Conservation (phyloP, 2,113 vertebrate genomes). For the Oryzias woworae region DNA sequence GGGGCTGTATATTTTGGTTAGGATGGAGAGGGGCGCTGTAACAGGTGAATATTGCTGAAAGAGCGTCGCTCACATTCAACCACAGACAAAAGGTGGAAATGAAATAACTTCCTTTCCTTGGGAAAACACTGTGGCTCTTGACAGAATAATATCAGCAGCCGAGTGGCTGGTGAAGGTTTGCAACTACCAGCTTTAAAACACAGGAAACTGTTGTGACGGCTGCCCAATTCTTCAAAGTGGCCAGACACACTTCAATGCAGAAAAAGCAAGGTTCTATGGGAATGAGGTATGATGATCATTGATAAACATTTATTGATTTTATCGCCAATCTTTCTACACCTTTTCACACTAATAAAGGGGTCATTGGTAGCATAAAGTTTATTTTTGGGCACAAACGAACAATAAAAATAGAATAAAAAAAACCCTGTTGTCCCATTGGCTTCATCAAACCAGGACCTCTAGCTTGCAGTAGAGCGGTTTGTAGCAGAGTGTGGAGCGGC, state of each 20-base stretch:
- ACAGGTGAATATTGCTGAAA: conserved; percentile 97
- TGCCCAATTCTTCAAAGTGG: conserved; percentile 83
- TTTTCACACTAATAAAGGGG: no score
- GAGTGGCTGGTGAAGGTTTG: conserved; percentile 79
- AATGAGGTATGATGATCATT: conserved; percentile 19
- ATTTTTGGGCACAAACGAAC: neutral
- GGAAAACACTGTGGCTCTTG: conserved; percentile 87
- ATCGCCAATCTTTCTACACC: no score
- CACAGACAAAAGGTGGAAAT: conserved; percentile 99
- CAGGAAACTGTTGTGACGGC: conserved; percentile 89
- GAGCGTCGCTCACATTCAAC: conserved; percentile 94
- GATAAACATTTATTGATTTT: neutral
- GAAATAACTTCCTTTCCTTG: conserved; percentile 96
- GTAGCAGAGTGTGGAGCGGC: no score
- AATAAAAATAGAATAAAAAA: neutral
- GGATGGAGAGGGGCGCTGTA: conserved; percentile 89
- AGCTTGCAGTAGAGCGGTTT: no score
- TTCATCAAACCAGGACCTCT: no score
- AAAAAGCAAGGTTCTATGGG: conserved; percentile 28
- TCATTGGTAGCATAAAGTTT: no score
- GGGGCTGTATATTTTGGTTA: conserved; percentile 97
- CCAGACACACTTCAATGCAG: conserved; percentile 64
- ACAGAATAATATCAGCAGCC: conserved; percentile 94
- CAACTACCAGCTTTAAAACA: conserved; percentile 74
- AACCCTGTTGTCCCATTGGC: no score